These are phyloP conservation scores for Acleris laterana DNA, from an alignment of 2,888 invertebrate genomes.

Conservation along the genomic window DNA sequence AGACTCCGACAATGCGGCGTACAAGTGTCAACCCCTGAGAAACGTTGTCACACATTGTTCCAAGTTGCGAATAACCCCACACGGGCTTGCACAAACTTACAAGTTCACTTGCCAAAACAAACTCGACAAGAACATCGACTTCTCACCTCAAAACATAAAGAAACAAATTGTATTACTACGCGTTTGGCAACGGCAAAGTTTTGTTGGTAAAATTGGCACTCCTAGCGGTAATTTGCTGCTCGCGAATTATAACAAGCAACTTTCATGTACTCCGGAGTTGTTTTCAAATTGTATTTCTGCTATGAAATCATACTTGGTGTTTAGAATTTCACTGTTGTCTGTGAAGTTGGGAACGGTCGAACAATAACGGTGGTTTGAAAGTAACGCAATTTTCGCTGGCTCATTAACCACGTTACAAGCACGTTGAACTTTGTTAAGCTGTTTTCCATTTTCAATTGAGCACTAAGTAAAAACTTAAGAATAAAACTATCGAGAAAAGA, in stretches of 20 bases:
- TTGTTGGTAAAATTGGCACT: constrained; percentile 38
- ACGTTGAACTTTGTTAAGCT: too few relatives aligned
- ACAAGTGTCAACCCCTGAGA: constrained; percentile 50
- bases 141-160: constrained; percentile 3
- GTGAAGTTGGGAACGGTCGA: constrained; percentile 41
- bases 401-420: not conserved
- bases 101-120: constrained; percentile 22
- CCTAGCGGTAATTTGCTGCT: constrained; percentile 50
- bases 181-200: constrained; percentile 23
- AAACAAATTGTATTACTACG: constrained; percentile 1
- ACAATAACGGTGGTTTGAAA: constrained; percentile 6
- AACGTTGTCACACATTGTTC: constrained; percentile 49
- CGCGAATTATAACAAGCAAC: constrained; percentile 59
- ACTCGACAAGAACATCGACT: not conserved
- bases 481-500: too few relatives aligned
- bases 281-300: constrained; percentile 52
- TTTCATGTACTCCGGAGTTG: constrained; percentile 55
- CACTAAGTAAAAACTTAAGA: too few relatives aligned
- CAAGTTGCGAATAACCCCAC: constrained; percentile 47
- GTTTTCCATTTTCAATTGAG: too few relatives aligned
- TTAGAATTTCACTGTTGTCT: constrained; percentile 45
- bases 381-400: constrained; percentile 4
- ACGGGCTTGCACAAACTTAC: constrained; percentile 42
- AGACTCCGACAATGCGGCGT: constrained; percentile 47
- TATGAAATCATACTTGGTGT: constrained; percentile 49